phyloP scores from a whole-genome alignment of 2,888 invertebrate genomes.

The Xiphydria camelus region DNA sequence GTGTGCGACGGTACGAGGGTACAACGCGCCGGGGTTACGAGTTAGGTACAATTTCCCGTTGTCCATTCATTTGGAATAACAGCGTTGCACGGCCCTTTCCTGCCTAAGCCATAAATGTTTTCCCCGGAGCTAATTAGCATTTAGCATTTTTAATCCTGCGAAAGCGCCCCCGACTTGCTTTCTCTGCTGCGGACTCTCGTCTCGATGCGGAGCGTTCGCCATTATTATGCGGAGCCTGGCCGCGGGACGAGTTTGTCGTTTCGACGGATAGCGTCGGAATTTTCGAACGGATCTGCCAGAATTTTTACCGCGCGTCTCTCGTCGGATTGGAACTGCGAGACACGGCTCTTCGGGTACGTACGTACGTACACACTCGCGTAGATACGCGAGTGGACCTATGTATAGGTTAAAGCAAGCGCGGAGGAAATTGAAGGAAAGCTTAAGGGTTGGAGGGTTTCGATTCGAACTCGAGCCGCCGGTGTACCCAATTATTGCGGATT shows the following conservation, averaged over 20 bases:
- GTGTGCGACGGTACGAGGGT: too few species aligned
- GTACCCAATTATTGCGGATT: slow-evolving; percentile 56
- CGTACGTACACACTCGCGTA: too few species aligned
- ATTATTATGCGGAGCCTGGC: too few species aligned
- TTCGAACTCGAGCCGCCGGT: slow-evolving; percentile 37
- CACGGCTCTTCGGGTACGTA: too few species aligned
- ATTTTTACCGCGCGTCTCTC: too few species aligned
- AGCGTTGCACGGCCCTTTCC: slow-evolving; percentile 26
- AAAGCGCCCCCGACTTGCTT: slow-evolving; percentile 31
- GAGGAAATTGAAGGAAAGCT: slow-evolving; percentile 43
- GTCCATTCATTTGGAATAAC: slow-evolving; percentile 53
- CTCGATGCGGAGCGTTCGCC: too few species aligned
- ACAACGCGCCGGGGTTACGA: slow-evolving; percentile 39
- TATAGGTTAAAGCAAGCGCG: too few species aligned
- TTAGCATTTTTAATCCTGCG: slow-evolving; percentile 53
- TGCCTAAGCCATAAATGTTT: slow-evolving; percentile 38
- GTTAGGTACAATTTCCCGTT: slow-evolving; percentile 48
- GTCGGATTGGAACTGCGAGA: too few species aligned
- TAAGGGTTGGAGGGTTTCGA: slow-evolving; percentile 37
- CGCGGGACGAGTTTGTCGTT: too few species aligned
- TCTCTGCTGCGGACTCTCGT: too few species aligned
- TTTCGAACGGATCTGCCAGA: too few species aligned
- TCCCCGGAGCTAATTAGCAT: slow-evolving; percentile 54
- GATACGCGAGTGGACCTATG: neutral
- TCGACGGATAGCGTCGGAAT: too few species aligned